Evolutionary conservation across 1,140 invertebrate genomes (phyloP), one percentile per base, ranked within the genome.

Genomic region (Oedothorax gibbosus): DNA sequence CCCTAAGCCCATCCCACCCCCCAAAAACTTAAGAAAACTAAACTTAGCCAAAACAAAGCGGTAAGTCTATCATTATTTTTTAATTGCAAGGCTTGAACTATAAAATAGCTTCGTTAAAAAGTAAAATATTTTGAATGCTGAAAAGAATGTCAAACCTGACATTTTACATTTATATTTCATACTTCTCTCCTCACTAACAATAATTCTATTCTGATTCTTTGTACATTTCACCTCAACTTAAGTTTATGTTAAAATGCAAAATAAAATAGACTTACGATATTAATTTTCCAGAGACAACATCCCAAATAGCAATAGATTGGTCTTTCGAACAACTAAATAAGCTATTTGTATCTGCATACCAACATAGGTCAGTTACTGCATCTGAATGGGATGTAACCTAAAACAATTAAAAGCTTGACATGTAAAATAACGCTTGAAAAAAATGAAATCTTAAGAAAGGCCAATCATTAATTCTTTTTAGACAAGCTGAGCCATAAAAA

Each of bases 241-340:
- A 35, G 35, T 2, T 35, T 35, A 35, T 5, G 5, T 35, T 35
- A 35, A 35, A 5, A 20, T n/a, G 65, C 65, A n/a, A 20, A 20
- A 11, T 66, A 57, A 54, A 20, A 57, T 62, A 35, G n/a, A 62
- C 57, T 81, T 81, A 81, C 78, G 1, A 12, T 51, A 69, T 60
- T 53, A 81, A 56, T 20, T 81, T 81, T 49, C 66, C 66, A 81
- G 65, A 71, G n/a, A 51, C 20, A 7, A 68, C 20, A 49, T 81
- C 66, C 78, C 78, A 81, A 14, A 71, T 50, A 35, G 49, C 54
- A 49, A 81, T 51, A 4, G 35, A 51, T 12, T 71, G 69, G 51
- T 81, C 78, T 14, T 10, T 50, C 18, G 78, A 81, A 53, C 78
- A 81, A 71, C 78, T 81, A 50, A 81, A 81, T n/a, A 81, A 60